Evolutionary conservation across 1,140 invertebrate species (phyloP).

Genomic region (Pissodes strobi): DNA sequence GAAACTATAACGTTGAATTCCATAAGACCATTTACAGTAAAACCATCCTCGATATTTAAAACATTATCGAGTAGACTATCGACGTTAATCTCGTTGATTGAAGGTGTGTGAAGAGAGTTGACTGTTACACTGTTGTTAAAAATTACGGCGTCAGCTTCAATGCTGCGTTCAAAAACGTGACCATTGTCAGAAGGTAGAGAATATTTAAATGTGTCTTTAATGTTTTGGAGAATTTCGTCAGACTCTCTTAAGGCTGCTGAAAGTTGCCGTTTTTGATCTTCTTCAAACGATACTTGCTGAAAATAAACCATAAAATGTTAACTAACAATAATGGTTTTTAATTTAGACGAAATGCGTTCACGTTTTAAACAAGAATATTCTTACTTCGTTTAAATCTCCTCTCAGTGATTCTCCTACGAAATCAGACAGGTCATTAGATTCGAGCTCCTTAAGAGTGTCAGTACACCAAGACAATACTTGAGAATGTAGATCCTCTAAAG

Average conservation of each 20-base stretch:
- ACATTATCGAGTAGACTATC: conserved; percentile 39
- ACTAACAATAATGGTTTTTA: background rate
- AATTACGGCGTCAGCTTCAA: conserved; percentile 17
- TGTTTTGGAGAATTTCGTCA: background rate
- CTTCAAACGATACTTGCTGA: conserved; percentile 6
- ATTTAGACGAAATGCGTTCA: background rate
- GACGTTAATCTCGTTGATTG: conserved; percentile 33
- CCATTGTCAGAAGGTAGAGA: background rate
- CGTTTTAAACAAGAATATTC: background rate
- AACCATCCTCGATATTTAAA: conserved; percentile 41
- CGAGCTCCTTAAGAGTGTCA: conserved; percentile 33
- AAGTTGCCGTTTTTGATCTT: conserved; percentile 10
- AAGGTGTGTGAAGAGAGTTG: conserved; percentile 1
- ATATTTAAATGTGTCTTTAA: conserved; percentile 10
- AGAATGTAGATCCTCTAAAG: conserved; percentile 37
- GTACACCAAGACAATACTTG: conserved; percentile 44
- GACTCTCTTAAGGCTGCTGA: background rate
- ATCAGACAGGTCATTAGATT: conserved; percentile 21
- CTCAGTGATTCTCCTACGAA: conserved; percentile 21
- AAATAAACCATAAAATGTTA: background rate
- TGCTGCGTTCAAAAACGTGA: background rate
- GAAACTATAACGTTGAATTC: conserved; percentile 39
- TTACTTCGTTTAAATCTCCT: conserved; percentile 30
- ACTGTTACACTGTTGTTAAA: conserved; percentile 15
- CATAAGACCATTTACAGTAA: conserved; percentile 23